Evolutionary conservation across 2,113 vertebrate species (phyloP), one percentile per base, ranked within the genome.

Genomic region (Pluvianellus socialis): DNA sequence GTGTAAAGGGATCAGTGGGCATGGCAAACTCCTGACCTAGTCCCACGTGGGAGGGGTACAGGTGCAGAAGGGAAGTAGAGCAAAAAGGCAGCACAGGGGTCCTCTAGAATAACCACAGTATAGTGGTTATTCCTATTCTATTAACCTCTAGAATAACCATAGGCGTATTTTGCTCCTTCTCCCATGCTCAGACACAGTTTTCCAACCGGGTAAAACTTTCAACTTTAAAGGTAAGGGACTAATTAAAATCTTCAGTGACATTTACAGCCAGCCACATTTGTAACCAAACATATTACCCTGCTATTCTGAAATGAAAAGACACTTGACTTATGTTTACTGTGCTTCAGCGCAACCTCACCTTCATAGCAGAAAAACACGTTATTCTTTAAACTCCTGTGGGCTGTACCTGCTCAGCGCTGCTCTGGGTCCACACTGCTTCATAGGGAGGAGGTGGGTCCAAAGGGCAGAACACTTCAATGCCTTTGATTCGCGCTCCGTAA

Each of bases 391-490:
- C 10, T 58, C 8, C 40, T 7, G 8, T 1, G 10, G 16, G 35
- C 23, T 38, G 16, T 98, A 99, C 99, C 99, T 98, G 98, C 55
- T 97, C 94, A 59, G 87, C 67, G 72, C 70, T 77, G 12, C 44
- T 75, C 73, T 95, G 93, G 56, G 80, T 96, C 82, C 96, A 91
- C 21, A 98, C 97, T 17, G 96, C 97, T 98, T 99, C 98, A 0
- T 99, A 99, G 3, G 99, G 98, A 45, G 99, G 99, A 6, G 98
- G 98, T 11, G 98, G 98, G 14, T 99, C 98, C 81, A 98, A 88
- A 4, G 98, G 98, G 77, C 98, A 99, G 97, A 99, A 99, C 35
- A 99, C 98, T 88, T 99, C 98, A 70, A 98, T 94, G 1, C 97
- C 98, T 97, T 98, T 99, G 79, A 99, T 98, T 50, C 88, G 97